Evolutionary conservation across 2,113 vertebrate species (phyloP), one percentile per base, ranked within the genome.

Genomic region (Tiliqua scincoides): DNA sequence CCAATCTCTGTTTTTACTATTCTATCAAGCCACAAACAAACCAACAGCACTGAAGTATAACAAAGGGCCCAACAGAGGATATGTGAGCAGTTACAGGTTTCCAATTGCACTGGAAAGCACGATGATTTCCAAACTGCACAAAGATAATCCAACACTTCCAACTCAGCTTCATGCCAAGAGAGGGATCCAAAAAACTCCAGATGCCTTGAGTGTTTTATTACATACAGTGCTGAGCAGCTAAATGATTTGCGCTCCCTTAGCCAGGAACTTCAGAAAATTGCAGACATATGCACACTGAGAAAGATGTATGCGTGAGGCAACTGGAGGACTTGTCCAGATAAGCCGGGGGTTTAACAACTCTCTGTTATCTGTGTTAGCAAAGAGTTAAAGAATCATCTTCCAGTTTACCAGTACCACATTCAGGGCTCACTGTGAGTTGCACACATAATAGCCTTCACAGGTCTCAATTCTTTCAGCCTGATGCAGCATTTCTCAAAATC

Each of bases 121-220:
- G 87, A 93, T 37, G 91, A 20, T 93, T 91, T 95, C 93, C 89
- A 93, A 95, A 92, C 93, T 81, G 91, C 11, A 65, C 71, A 0
- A 76, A 87, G 92, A 95, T 93, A 91, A 93, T 94, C 93, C 93
- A 95, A 84, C 93, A 92, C 91, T 94, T 91, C 23, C 2, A 93
- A 90, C 87, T 23, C 78, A 30, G 89, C 93, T 92, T 88, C 77
- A 84, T 93, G 95, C 94, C 95, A 95, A 87, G 93, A 94, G 88
- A 89, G 27, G 85, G 82, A 91, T 93, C 95, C 94, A 94, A 94
- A 94, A 95, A 94, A 94, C 82, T 92, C 94, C 95, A 95, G 94
- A 95, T 95, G 93, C 93, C 94, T 94, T 92, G 88, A 91, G 93
- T 86, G n/a, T 93, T 95, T 95, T 93, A 94, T 95, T 94, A 85